phyloP scores from a whole-genome alignment of 2,888 invertebrate species.

The Linnaemya tessellans region DNA sequence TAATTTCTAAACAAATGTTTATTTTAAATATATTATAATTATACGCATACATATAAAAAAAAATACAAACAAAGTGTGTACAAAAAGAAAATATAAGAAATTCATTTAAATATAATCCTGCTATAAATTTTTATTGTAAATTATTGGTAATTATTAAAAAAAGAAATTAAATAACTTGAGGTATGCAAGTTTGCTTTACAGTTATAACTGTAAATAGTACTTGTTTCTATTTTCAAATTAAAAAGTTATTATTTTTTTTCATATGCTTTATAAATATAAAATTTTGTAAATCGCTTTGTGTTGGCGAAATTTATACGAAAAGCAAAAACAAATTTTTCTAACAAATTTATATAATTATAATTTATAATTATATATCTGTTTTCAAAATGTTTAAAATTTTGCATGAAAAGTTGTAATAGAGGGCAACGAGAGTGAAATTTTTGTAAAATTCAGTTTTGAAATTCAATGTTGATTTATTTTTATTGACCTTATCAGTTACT shows the following conservation, averaged over 20 bases:
- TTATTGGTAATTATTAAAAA: not conserved
- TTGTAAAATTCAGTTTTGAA: no score
- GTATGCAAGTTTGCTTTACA: not conserved
- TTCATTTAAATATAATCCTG: slow-evolving; percentile 10
- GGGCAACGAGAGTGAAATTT: no score
- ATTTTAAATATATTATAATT: slow-evolving; percentile 18
- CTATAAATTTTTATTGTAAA: slow-evolving; percentile 22
- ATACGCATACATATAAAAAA: not conserved
- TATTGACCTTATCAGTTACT: no score
- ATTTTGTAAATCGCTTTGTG: no score
- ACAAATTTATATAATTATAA: no score
- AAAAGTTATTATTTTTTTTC: not conserved
- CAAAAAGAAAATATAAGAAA: slow-evolving; percentile 17
- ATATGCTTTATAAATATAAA: slow-evolving; percentile 14
- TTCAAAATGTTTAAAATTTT: no score
- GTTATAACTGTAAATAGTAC: not conserved
- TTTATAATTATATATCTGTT: no score
- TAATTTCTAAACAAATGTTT: not conserved
- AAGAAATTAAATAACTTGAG: not conserved
- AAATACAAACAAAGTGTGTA: slow-evolving; percentile 11
- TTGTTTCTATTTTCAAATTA: not conserved
- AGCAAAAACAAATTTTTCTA: no score
- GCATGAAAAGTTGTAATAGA: no score
- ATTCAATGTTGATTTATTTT: no score
- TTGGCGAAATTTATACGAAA: no score